phyloP scores from a whole-genome alignment of 2,797 vertebrate species.

The Pangasius macronema region DNA sequence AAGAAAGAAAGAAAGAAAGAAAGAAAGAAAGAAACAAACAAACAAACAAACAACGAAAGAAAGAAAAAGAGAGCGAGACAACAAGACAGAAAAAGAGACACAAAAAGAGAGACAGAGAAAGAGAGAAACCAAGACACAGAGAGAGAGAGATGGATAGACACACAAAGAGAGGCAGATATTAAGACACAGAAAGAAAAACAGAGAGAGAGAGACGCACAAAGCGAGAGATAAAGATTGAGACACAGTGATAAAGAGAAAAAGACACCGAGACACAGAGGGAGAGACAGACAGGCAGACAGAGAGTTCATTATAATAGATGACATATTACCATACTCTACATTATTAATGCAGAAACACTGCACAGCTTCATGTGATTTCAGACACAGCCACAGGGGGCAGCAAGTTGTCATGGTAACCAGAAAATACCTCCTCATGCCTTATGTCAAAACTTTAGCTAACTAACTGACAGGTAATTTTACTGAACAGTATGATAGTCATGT shows the following conservation, averaged over 20 bases:
- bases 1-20: neutral
- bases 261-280: neutral
- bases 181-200: constrained; percentile 47
- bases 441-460: neutral
- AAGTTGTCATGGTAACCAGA: neutral
- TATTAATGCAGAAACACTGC: neutral
- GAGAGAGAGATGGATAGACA: neutral
- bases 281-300: neutral
- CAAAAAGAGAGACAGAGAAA: neutral
- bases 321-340: neutral
- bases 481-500: no score
- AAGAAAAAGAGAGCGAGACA: neutral
- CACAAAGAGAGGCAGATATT: neutral
- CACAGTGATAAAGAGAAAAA: no score
- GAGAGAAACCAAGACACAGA: constrained; percentile 5
- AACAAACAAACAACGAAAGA: neutral
- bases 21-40: neutral
- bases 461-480: neutral
- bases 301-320: neutral
- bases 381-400: neutral
- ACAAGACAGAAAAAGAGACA: neutral
- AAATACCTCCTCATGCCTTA: neutral
- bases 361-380: neutral
- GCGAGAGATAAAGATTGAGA: neutral
- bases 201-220: neutral